Evolutionary conservation across 2,888 invertebrate genomes (phyloP).

Genomic region (Lasioglossum malachurum): DNA sequence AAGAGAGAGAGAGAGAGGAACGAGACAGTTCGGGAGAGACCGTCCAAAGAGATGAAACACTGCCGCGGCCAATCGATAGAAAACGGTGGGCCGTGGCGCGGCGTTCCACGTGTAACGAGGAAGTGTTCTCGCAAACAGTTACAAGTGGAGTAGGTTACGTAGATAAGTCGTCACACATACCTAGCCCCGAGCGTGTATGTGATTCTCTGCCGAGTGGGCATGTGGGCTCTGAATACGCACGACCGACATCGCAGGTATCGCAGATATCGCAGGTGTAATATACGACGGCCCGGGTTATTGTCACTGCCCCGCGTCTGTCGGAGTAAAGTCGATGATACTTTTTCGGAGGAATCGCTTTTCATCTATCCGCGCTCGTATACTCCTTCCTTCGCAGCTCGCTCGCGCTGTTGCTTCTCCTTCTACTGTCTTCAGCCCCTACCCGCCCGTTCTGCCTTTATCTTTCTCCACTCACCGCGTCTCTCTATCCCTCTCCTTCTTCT

Average conservation of each 20-base stretch:
- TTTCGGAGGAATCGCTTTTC: not conserved
- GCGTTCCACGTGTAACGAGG: conserved; percentile 76
- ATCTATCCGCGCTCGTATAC: not conserved
- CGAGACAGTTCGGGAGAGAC: not conserved
- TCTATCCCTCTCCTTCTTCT: not conserved
- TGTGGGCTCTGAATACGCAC: conserved; percentile 60
- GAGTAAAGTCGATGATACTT: not conserved
- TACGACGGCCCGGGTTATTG: conserved; percentile 32
- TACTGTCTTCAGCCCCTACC: not conserved
- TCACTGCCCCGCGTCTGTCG: not conserved
- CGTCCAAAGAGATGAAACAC: conserved; percentile 42
- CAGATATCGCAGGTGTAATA: conserved; percentile 48
- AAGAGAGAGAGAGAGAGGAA: not conserved
- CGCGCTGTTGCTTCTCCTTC: not conserved
- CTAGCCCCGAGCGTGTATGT: conserved; percentile 40
- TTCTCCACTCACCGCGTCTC: not conserved
- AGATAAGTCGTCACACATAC: conserved; percentile 75
- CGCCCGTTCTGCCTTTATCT: not conserved
- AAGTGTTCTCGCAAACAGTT: conserved; percentile 80
- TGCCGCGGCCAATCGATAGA: conserved; percentile 59
- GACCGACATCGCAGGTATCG: conserved; percentile 51
- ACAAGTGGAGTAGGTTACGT: conserved; percentile 82
- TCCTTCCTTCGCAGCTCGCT: not conserved
- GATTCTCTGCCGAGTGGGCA: conserved; percentile 66
- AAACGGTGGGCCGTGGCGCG: conserved; percentile 49